Conservation (phyloP, 2,113 vertebrate genomes). For the Etheostoma spectabile region DNA sequence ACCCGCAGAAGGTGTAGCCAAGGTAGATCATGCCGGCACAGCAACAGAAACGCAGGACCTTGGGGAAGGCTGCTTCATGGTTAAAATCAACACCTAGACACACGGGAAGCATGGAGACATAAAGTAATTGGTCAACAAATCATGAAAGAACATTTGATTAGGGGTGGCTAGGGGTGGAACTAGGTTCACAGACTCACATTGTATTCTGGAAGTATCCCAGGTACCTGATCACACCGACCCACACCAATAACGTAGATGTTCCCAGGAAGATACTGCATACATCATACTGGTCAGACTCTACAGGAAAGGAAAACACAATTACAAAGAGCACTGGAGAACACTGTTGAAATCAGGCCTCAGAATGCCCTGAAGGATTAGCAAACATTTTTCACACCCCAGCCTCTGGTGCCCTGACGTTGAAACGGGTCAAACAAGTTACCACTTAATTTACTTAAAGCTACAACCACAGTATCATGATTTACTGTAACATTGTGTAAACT, state of each 20-base stretch:
- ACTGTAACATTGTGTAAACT: not conserved
- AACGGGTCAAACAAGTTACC: not conserved
- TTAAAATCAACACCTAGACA: constrained; percentile 93
- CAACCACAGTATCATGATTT: not conserved
- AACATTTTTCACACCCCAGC: not conserved
- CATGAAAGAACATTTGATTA: not conserved
- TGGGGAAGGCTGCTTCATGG: constrained; percentile 94
- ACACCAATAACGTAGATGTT: constrained; percentile 93
- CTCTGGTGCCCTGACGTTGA: not conserved
- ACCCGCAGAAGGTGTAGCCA: constrained; percentile 97
- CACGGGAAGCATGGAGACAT: not conserved
- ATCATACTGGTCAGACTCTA: constrained; percentile 93
- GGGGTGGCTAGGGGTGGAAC: not conserved
- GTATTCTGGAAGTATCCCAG: constrained; percentile 96
- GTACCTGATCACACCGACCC: constrained; percentile 97
- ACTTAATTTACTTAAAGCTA: not conserved
- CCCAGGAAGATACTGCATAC: constrained; percentile 98
- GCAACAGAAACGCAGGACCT: constrained; percentile 95
- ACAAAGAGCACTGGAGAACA: not conserved
- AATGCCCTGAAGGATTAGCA: not conserved
- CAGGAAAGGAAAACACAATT: not conserved
- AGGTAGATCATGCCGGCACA: constrained; percentile 99
- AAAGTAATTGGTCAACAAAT: not conserved
- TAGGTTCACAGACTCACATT: constrained; percentile 86
- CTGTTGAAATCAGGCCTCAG: not conserved